These are phyloP conservation scores for Pristionchus pacificus DNA, from an alignment of 1,140 invertebrate genomes.

Conservation along the genomic window DNA sequence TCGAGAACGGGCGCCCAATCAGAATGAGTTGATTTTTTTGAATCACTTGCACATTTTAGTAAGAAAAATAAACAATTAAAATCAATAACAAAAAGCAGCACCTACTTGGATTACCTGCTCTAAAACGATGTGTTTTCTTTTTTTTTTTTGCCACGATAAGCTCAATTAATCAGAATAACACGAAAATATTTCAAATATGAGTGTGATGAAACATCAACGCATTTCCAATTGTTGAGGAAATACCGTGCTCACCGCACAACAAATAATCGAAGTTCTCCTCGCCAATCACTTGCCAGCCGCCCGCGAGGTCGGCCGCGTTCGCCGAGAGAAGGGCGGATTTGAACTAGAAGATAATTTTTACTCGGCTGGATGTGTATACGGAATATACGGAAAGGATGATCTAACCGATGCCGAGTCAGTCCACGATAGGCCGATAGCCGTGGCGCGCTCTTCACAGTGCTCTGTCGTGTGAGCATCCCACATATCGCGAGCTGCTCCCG, in stretches of 20 bases:
- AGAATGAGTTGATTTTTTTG: neutral
- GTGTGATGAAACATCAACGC: neutral
- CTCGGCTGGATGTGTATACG: neutral
- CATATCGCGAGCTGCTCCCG: neutral
- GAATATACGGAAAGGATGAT: no score
- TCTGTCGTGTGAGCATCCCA: neutral
- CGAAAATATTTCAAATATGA: no score
- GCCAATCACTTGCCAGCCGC: neutral
- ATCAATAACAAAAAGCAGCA: no score
- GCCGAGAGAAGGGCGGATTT: neutral
- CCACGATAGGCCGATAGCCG: neutral
- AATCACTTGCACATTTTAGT: no score
- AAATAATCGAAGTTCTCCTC: neutral
- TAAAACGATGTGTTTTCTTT: no score
- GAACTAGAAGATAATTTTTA: neutral
- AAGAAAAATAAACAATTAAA: no score
- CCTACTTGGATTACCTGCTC: no score
- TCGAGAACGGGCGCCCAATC: neutral
- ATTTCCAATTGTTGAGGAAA: neutral
- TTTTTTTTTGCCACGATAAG: no score
- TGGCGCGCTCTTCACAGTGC: neutral
- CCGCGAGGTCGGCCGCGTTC: neutral
- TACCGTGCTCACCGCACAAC: neutral
- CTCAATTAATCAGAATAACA: no score
- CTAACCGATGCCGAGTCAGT: neutral